Base-by-base conservation (phyloP, 2,888 invertebrate species). In the Limenitis camilla region DNA sequence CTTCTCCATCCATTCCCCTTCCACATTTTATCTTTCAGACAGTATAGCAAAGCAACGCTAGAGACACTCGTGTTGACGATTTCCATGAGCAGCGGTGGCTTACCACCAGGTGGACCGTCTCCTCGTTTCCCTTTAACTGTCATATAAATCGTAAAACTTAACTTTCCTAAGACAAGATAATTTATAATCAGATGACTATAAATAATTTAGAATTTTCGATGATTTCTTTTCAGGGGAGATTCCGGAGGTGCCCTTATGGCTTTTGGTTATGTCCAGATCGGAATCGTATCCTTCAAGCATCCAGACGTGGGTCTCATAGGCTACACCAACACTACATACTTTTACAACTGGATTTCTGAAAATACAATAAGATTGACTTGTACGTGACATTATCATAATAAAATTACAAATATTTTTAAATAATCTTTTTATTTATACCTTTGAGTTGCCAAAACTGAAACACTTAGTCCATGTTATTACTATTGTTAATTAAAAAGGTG, bases 211-310 rank as follows among this genome's bases (percentile, higher is more conserved):
- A n/a, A n/a, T n/a, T 35, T n/a, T 35, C 10, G 19, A 19, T 19
- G 19, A 2, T n/a, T 35, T 41, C 42, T 7, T 52, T 58, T 5
- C 62, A 77, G 78, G 2, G 76, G 76, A 31, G 76, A 77, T 56
- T 78, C 77, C 1, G 76, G 76, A 6, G 67, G 70, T 30, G 73
- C 70, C 0, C 57, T 77, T 2, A 49, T 73, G 0, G 63, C 74
- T 3, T 54, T 60, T 0, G 61, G 61, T 31, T 71, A 59, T 56
- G 72, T 75, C n/a, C 75, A 76, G 48, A 64, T 76, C 7, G 76
- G 75, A 0, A 39, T 76, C 2, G 75, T 74, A 9, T 74, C 78
- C 1, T 72, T 61, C 61, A 74, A 68, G 52, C 42, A 56, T 4
- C 64, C 66, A 7, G 0, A 5, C 0, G 2, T 57, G 7, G 52